Conservation (phyloP, 2,888 invertebrate genomes). For the Laothoe populi region DNA sequence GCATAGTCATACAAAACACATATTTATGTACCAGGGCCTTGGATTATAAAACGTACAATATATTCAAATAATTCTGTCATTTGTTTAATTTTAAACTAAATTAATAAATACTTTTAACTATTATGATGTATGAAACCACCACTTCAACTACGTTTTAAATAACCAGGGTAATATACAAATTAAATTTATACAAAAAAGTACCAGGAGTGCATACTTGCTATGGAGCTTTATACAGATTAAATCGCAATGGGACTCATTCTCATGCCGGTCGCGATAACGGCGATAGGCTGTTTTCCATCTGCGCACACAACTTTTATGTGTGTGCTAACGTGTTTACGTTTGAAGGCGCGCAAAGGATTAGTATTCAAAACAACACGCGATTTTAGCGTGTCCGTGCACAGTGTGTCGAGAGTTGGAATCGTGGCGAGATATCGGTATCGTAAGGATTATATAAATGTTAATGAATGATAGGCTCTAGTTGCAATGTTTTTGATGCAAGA, state of each 20-base stretch:
- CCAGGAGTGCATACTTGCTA: conserved; percentile 52
- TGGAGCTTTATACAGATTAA: conserved; percentile 63
- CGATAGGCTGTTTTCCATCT: conserved; percentile 53
- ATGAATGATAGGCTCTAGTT: conserved; percentile 11
- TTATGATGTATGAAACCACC: not conserved
- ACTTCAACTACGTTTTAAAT: conserved; percentile 6
- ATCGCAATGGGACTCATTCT: conserved; percentile 66
- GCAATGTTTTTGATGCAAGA: not conserved
- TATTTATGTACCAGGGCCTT: conserved; percentile 20
- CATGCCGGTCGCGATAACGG: conserved; percentile 60
- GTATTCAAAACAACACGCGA: conserved; percentile 23
- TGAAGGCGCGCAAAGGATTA: conserved; percentile 17
- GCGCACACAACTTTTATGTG: conserved; percentile 45
- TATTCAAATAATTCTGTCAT: conserved; percentile 20
- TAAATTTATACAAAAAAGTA: conserved; percentile 49
- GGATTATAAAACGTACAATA: conserved; percentile 16
- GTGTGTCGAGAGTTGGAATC: conserved; percentile 13
- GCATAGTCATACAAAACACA: conserved; percentile 15
- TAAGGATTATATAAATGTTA: conserved; percentile 22
- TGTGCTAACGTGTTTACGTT: conserved; percentile 37
- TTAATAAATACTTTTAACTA: conserved; percentile 12
- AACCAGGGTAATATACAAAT: conserved; percentile 17
- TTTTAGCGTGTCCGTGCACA: conserved; percentile 21
- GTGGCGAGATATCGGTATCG: conserved; percentile 18
- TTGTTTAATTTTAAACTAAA: conserved; percentile 1